A percentile compares a stretch with the other conserved stretches of the same genome.
These are phyloP conservation scores for Plagodis dolabraria DNA, from an alignment of 2,888 invertebrate genomes.

Conservation along the genomic window DNA sequence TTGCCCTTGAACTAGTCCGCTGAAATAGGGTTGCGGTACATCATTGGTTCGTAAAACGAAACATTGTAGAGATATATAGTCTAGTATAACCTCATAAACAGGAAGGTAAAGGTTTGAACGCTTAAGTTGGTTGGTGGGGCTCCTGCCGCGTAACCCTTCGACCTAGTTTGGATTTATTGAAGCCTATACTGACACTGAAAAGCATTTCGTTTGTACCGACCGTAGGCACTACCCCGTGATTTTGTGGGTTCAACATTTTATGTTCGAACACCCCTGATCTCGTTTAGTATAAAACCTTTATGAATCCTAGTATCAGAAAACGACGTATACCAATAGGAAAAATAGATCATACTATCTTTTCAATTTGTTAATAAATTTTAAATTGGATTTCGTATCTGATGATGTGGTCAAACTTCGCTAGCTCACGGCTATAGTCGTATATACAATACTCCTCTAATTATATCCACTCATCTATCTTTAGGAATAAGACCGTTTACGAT, in stretches of 20 bases:
- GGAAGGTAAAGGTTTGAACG: slow-evolving; percentile 1
- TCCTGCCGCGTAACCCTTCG: neutral
- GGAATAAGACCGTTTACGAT: too few relatives aligned
- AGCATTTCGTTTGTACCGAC: neutral
- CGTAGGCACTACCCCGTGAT: neutral
- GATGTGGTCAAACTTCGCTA: too few relatives aligned
- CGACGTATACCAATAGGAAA: too few relatives aligned
- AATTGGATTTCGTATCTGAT: too few relatives aligned
- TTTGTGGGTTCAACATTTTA: neutral
- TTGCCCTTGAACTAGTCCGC: slow-evolving; percentile 33
- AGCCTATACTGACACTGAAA: neutral
- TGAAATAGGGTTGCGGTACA: slow-evolving; percentile 17
- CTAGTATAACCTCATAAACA: slow-evolving; percentile 1
- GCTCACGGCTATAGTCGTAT: too few relatives aligned
- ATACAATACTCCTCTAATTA: too few relatives aligned
- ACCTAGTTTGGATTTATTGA: slow-evolving; percentile 2
- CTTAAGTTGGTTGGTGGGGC: slow-evolving; percentile 1
- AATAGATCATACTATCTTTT: too few relatives aligned
- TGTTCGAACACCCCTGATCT: neutral
- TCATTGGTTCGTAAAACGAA: slow-evolving; percentile 13
- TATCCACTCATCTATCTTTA: too few relatives aligned
- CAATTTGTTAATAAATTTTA: too few relatives aligned
- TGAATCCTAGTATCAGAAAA: too few relatives aligned
- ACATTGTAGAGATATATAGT: slow-evolving; percentile 5
- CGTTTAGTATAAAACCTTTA: neutral